These are phyloP conservation scores for Poecile atricapillus DNA, from an alignment of 2,113 vertebrate genomes.

Conservation along the genomic window DNA sequence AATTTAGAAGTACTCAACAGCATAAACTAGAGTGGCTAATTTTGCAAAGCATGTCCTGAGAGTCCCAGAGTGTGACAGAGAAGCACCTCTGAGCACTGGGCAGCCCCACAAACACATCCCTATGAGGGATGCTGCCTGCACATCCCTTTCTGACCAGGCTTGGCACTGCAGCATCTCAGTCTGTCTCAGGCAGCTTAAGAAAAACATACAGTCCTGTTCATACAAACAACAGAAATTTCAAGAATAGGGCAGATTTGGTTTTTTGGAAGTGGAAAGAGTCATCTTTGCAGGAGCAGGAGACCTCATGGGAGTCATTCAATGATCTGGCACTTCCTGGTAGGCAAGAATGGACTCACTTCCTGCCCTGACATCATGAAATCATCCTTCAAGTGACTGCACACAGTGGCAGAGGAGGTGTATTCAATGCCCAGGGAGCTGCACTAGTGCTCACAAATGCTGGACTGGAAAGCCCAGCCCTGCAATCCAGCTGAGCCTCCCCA, in stretches of 20 bases:
- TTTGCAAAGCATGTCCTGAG: neutral
- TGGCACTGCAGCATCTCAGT: neutral
- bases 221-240: neutral
- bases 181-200: neutral
- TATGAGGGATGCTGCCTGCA: neutral
- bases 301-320: neutral
- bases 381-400: neutral
- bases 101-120: neutral
- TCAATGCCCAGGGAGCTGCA: neutral
- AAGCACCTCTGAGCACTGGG: neutral
- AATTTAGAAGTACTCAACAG: neutral
- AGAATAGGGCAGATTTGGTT: neutral
- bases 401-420: neutral
- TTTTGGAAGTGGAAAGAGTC: neutral
- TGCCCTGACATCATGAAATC: neutral
- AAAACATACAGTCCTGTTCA: rapidly evolving
- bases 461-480: neutral
- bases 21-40: neutral
- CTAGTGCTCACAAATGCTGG: neutral
- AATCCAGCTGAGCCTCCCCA: neutral
- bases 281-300: neutral
- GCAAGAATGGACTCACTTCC: neutral
- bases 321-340: neutral
- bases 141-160: neutral
- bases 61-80: neutral